Base-by-base conservation (phyloP, 1,140 invertebrate genomes). In the Ctenoplectra terminalis region DNA sequence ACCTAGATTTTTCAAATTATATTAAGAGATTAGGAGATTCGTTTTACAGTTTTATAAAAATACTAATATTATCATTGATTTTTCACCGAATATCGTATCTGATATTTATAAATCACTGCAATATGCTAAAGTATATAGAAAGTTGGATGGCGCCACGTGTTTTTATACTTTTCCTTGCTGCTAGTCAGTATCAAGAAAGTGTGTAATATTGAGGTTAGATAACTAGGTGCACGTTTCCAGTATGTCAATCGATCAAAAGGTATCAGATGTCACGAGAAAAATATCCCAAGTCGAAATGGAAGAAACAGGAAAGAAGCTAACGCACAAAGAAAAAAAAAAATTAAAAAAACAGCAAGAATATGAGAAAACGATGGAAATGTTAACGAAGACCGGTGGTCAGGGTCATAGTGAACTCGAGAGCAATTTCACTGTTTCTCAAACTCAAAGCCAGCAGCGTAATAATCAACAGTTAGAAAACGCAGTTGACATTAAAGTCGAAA, bases 401-500 rank as follows among this genome's bases (percentile, higher is more conserved):
- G 97, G 97, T 1, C 97, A 97, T 89, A 98, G 97, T 67, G 97
- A 98, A 81, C 94, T 99, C 46, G 98, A 97, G 74, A 97, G 96
- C 40, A 99, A 99, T 93, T 99, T 99, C 91, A 98, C 99, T 6
- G 97, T 99, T 64, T 99, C 99, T 13, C 98, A 99, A 92, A 92
- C 90, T 61, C 79, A 90, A 60, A 82, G 78, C 6, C 92, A 92
- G 50, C 87, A 83, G 64, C 91, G 91, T 0, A 89, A 98, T 86
- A 95, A 97, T 87, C 96, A 96, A 50, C 96, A 98, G 34, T 88
- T 99, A 67, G 99, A 99, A 91, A 98, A 99, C 93, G 98, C 98
- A 6, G 97, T 99, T 29, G 99, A 99, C 93, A 99, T 99, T 40
- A 99, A 99, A 95, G 97, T 99, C 34, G 99, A 99, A 91, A 99